A percentile compares a stretch with the other conserved stretches of the same genome.
phyloP scores from a whole-genome alignment of 2,797 vertebrate genomes.

The Craterocephalus amniculus region DNA sequence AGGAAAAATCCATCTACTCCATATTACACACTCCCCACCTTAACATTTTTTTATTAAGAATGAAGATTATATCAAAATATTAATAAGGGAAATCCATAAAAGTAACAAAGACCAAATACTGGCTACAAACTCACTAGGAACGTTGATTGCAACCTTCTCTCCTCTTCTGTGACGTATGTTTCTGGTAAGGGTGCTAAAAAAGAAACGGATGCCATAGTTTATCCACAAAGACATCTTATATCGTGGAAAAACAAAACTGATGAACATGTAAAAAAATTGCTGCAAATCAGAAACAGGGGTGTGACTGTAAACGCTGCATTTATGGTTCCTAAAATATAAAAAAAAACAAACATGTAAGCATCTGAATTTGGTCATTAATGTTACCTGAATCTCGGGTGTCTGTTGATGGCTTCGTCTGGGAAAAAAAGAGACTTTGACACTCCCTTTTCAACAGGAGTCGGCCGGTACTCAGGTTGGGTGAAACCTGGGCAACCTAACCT shows the following conservation, averaged over 20 bases:
- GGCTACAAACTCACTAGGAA: constrained; percentile 89
- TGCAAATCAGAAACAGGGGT: not conserved
- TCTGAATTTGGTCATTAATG: not conserved
- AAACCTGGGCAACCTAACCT: constrained; percentile 96
- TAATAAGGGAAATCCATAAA: not conserved
- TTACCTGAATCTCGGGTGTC: constrained; percentile 95
- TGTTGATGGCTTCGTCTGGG: constrained; percentile 96
- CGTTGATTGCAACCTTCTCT: constrained; percentile 96
- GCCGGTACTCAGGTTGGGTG: constrained; percentile 88
- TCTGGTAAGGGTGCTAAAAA: constrained; percentile 91
- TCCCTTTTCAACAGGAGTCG: constrained; percentile 90
- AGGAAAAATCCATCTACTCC: not conserved
- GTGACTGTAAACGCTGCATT: not conserved
- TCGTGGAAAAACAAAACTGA: not conserved
- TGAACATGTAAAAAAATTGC: not conserved
- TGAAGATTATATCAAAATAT: not conserved
- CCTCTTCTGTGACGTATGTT: constrained; percentile 96
- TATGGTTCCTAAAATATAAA: not conserved
- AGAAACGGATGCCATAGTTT: not conserved
- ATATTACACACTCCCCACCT: not conserved
- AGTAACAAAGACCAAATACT: not conserved
- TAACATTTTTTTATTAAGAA: not conserved
- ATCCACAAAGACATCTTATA: too few relatives aligned
- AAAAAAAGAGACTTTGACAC: constrained; percentile 97
- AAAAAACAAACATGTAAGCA: not conserved